A percentile compares a stretch with the other conserved stretches of the same genome.
Conservation (phyloP, 2,113 vertebrate species). For the Engraulis encrasicolus region DNA sequence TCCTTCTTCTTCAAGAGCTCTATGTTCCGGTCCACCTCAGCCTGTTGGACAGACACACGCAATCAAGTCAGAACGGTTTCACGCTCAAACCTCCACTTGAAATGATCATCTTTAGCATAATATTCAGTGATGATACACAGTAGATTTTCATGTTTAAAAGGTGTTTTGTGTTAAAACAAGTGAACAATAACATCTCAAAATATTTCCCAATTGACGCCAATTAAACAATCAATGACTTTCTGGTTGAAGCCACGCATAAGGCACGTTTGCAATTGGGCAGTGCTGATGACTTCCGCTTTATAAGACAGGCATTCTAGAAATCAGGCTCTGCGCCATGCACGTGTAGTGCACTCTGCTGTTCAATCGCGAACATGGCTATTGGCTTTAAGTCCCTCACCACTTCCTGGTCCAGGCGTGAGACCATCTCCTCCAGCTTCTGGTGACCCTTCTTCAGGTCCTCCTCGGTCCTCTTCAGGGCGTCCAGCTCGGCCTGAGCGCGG, state of each 20-base stretch:
- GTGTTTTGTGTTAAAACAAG: too few species aligned
- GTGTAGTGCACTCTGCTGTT: too few species aligned
- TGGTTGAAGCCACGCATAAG: background rate
- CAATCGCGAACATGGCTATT: too few species aligned
- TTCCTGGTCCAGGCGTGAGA: constrained; percentile 94
- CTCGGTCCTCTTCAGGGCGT: constrained; percentile 94
- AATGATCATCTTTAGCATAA: too few species aligned
- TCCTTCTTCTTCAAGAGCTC: constrained; percentile 96
- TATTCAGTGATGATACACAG: background rate
- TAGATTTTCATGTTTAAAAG: background rate
- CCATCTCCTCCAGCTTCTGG: constrained; percentile 97
- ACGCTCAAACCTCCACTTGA: background rate
- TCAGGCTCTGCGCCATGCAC: too few species aligned
- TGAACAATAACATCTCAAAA: background rate
- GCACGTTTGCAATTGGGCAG: too few species aligned
- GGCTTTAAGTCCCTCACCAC: constrained; percentile 86
- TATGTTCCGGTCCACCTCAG: constrained; percentile 96
- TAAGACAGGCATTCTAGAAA: too few species aligned
- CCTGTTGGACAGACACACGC: constrained; percentile 63
- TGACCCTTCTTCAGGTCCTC: constrained; percentile 98
- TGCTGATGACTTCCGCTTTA: too few species aligned
- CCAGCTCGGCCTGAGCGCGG: constrained; percentile 94
- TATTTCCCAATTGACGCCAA: background rate
- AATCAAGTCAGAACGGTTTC: background rate
- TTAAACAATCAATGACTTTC: background rate